Percentiles rank a stretch among this genome's conserved stretches.
Evolutionary conservation across 2,113 vertebrate species (phyloP).

Genomic region (Toxostoma redivivum): DNA sequence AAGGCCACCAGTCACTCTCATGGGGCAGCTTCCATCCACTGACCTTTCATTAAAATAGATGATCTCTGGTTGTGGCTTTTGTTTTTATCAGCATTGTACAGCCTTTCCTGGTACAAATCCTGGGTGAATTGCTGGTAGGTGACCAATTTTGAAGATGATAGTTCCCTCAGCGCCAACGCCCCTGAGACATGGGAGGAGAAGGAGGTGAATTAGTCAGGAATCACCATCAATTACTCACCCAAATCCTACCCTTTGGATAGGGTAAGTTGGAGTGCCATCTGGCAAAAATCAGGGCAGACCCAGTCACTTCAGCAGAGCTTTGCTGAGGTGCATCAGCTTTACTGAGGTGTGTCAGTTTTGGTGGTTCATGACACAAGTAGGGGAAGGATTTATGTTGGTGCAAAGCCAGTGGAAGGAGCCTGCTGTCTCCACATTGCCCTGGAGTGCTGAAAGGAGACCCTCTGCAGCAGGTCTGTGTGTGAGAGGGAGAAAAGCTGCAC

Average conservation of each 20-base stretch:
- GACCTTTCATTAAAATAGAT: neutral
- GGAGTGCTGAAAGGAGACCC: neutral
- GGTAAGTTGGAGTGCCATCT: neutral
- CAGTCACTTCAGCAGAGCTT: neutral
- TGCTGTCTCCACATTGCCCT: neutral
- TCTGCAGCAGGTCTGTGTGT: neutral
- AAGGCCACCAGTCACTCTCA: neutral
- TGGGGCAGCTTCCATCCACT: neutral
- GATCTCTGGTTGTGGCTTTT: neutral
- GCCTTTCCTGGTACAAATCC: neutral
- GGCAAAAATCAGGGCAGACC: neutral
- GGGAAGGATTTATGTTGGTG: neutral
- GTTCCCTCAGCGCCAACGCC: fast-evolving
- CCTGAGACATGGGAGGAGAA: neutral
- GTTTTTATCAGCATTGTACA: neutral
- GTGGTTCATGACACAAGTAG: neutral
- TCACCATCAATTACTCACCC: neutral
- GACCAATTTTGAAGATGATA: neutral
- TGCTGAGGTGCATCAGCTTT: neutral
- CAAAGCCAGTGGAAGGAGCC: neutral
- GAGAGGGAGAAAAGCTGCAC: neutral
- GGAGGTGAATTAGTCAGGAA: neutral
- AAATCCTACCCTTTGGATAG: neutral
- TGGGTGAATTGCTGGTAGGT: neutral
- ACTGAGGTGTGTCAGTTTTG: too few species aligned